A percentile compares a stretch with the other conserved stretches of the same genome.
Conservation (phyloP, 1,140 invertebrate species). For the Thaumetopoea pityocampa region DNA sequence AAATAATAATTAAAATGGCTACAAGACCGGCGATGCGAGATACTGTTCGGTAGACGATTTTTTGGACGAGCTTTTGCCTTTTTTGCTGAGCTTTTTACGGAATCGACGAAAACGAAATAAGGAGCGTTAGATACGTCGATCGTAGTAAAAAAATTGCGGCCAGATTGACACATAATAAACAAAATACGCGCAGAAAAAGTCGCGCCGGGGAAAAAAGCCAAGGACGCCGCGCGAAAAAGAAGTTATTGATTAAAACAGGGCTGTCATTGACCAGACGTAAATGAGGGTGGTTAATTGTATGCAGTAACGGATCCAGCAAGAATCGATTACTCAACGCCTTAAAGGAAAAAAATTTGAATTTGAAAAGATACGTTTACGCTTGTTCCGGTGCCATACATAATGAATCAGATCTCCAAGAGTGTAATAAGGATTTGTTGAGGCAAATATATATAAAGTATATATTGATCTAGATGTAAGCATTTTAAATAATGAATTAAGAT, state of each 20-base stretch:
- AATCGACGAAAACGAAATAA: conserved; percentile 51
- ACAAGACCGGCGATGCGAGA: conserved; percentile 69
- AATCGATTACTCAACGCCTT: conserved; percentile 31
- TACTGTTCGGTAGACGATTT: conserved; percentile 71
- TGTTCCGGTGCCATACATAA: not conserved
- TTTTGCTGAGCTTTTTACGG: conserved; percentile 63
- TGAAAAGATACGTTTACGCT: conserved; percentile 13
- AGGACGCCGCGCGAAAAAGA: conserved; percentile 71
- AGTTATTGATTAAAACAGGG: conserved; percentile 75
- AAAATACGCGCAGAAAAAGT: conserved; percentile 68
- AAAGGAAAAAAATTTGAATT: conserved; percentile 26
- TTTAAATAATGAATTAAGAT: no score
- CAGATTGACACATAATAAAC: conserved; percentile 67
- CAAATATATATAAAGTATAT: not conserved
- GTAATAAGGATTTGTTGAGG: conserved; percentile 3
- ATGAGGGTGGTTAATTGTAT: conserved; percentile 74
- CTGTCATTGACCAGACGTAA: conserved; percentile 74
- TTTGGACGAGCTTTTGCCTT: conserved; percentile 66
- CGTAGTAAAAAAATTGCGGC: conserved; percentile 35
- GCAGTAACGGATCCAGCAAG: conserved; percentile 50
- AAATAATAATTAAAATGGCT: conserved; percentile 76
- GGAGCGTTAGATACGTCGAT: conserved; percentile 24
- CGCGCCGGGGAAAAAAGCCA: conserved; percentile 70
- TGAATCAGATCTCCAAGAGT: conserved; percentile 1
- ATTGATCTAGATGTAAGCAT: no score